Base-by-base conservation (phyloP, 2,888 invertebrate species). In the Andricus quercusramuli region DNA sequence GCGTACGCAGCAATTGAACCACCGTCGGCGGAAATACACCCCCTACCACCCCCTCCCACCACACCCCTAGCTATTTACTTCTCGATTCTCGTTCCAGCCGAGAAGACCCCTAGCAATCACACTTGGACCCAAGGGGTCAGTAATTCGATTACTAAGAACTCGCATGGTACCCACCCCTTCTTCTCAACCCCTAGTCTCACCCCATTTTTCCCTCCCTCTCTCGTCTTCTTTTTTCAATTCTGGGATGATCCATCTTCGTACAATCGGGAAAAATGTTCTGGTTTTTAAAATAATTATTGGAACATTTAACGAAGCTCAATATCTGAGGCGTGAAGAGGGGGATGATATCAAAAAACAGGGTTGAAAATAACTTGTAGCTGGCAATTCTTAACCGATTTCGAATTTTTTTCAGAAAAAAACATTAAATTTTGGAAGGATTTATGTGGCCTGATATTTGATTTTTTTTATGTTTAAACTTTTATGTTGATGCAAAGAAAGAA, bases 131-230 rank as follows among this genome's bases (percentile, higher is more conserved):
- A 87, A 89, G 89, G 91, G 91, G 89, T 87, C 86, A 86, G 89
- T 91, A 91, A 91, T 91, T 91, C 90, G 90, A 91, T 91, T 91
- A 91, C 90, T 80, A 85, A 88, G 85, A 90, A 88, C 89, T 85
- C 83, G 85, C 82, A 82, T 67, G 22, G 22, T 59, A 13, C 76
- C 37, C 81, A 68, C 68, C 79, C 80, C 79, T 78, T 78, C 44
- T 47, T 67, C 29, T 17, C 66, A 68, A 76, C 78, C 74, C 74
- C 81, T 66, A 68, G 56, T 65, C 77, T 66, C 79, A 80, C 83
- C 74, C 37, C 79, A 80, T 78, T 79, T 83, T 78, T 82, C 82
- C 78, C 83, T 81, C 81, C 82, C 79, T 59, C 51, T 67, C 64
- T 41, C 56, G 25, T 64, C 17, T 70, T 78, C 41, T 47, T 44